These are phyloP conservation scores for Gallinago media DNA, from an alignment of 2,113 vertebrate species.

Conservation along the genomic window DNA sequence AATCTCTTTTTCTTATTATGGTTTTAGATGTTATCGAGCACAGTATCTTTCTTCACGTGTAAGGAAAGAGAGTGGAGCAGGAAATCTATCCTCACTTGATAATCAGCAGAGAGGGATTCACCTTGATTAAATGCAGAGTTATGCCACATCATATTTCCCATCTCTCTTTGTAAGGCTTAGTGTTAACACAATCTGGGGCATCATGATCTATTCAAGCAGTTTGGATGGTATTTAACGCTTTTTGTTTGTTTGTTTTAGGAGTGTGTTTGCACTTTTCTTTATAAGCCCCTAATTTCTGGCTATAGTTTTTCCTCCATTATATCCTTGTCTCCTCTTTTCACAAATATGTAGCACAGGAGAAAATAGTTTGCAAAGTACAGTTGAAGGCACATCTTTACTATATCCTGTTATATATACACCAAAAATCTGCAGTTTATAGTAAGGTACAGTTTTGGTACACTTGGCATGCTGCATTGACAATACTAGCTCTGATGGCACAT, in stretches of 20 bases:
- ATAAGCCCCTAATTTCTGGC: neutral
- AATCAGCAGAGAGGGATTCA: conserved; percentile 64
- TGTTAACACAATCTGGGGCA: neutral
- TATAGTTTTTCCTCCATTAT: neutral
- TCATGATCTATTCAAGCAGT: neutral
- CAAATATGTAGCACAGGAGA: neutral
- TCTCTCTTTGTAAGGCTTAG: conserved; percentile 38
- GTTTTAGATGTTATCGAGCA: conserved; percentile 51
- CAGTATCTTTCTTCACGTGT: conserved; percentile 26
- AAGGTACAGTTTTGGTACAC: neutral
- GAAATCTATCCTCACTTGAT: conserved; percentile 61
- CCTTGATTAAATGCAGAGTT: conserved; percentile 62
- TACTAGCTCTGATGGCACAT: fast-evolving
- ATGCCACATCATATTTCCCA: neutral
- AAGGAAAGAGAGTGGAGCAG: neutral
- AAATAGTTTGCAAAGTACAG: neutral
- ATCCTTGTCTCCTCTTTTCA: neutral
- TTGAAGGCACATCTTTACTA: neutral
- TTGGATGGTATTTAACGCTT: neutral
- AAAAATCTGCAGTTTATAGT: neutral
- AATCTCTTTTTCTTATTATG: conserved; percentile 66
- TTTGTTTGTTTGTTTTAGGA: neutral
- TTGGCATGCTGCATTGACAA: neutral
- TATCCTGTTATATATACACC: neutral
- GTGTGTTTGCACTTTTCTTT: neutral